Conservation (phyloP, 2,888 invertebrate genomes). For the Phrixothrix hirtus region DNA sequence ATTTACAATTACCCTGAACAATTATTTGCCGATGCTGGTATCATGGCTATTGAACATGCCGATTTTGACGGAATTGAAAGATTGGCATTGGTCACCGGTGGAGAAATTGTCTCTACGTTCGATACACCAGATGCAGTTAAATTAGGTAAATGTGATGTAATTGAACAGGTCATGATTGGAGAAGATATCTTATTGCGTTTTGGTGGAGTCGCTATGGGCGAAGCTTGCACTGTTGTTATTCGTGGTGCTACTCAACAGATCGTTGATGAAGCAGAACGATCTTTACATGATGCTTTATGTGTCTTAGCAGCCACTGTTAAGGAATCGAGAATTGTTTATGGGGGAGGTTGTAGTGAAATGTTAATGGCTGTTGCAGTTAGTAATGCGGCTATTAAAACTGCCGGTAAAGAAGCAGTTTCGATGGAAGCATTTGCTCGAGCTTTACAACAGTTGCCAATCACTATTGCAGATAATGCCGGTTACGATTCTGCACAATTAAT, state of each 20-base stretch:
- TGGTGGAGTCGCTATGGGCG: conserved; percentile 90
- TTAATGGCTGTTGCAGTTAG: conserved; percentile 94
- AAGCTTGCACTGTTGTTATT: conserved; percentile 96
- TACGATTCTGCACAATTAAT: conserved; percentile 95
- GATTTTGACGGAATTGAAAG: conserved; percentile 99
- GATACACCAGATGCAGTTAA: conserved; percentile 91
- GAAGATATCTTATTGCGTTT: conserved; percentile 95
- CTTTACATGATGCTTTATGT: conserved; percentile 97
- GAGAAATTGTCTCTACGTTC: conserved; percentile 98
- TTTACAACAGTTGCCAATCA: conserved; percentile 86
- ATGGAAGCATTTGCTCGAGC: conserved; percentile 95
- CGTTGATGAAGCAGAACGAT: conserved; percentile 97
- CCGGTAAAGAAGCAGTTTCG: conserved; percentile 97
- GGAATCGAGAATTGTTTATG: conserved; percentile 88
- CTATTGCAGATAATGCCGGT: conserved; percentile 98
- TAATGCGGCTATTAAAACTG: conserved; percentile 79
- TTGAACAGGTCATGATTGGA: conserved; percentile 98
- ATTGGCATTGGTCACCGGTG: conserved; percentile 94
- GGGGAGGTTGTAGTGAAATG: conserved; percentile 92
- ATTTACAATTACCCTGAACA: conserved; percentile 99
- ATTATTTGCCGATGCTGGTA: conserved; percentile 94
- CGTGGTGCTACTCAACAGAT: conserved; percentile 98
- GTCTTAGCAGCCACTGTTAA: conserved; percentile 94
- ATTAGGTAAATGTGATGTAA: conserved; percentile 90
- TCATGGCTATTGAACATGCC: conserved; percentile 99